Evolutionary conservation across 2,888 invertebrate species (phyloP), one percentile per base, ranked within the genome.

Genomic region (Shargacucullia verbasci): DNA sequence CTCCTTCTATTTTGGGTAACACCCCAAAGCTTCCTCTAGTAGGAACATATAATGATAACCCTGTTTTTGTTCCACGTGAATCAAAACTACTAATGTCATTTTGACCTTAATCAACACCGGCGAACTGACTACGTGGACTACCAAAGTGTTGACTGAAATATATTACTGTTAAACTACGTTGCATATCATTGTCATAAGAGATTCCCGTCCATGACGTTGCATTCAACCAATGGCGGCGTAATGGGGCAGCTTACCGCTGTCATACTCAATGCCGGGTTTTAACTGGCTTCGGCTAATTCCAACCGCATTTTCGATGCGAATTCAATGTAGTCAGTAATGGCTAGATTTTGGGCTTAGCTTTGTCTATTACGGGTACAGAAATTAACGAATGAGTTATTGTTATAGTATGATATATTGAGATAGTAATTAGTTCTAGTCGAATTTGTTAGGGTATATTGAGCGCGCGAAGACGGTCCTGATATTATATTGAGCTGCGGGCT

Each of bases 131-230:
- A 35, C 33, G 33, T 49, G 38, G 35, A 52, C 27, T 57, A 25
- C 13, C 1, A 43, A 59, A 65, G 44, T 56, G 47, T 25, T 60
- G 40, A 50, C 33, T 50, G 48, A 38, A 64, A 60, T 43, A 52
- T 31, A 61, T 63, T 61, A 49, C 37, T 43, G 52, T 46, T 47
- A 29, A 29, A 45, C 60, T 55, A 59, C 45, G 52, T 46, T 49
- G 67, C 65, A 65, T 57, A 58, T 69, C 76, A 73, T 64, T 64
- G 72, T 73, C 66, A 57, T 53, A 27, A 29, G 34, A 46, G 64
- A 63, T 59, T 68, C 49, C 52, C 60, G 61, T 49, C 58, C 37
- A 59, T 69, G 76, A 58, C 68, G 56, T 47, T 55, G 59, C 41
- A 62, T 68, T 41, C 46, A 40, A 47, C 66, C 66, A 50, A 59